Percentiles rank a stretch among this genome's conserved stretches.
These are phyloP conservation scores for Spodoptera litura DNA, from an alignment of 1,140 invertebrate genomes.

Conservation along the genomic window DNA sequence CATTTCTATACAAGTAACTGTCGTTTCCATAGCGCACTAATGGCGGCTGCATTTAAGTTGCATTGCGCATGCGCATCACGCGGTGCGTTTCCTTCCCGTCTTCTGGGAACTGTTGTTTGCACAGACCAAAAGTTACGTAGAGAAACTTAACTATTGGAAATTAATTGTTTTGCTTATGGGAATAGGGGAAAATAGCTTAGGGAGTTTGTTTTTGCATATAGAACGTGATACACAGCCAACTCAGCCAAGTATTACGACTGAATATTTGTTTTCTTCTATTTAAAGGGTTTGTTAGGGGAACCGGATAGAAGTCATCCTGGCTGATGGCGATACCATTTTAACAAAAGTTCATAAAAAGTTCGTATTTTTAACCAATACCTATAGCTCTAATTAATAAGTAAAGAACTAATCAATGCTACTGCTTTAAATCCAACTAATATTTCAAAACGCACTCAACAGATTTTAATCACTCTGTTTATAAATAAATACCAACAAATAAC, in stretches of 20 bases:
- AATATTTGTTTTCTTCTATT: background rate
- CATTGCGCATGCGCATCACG: conserved; percentile 63
- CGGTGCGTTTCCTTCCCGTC: conserved; percentile 70
- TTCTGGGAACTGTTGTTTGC: conserved; percentile 55
- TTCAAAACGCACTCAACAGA: background rate
- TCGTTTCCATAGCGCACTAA: conserved; percentile 24
- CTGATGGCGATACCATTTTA: too few species aligned
- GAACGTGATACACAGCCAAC: background rate
- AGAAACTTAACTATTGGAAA: conserved; percentile 31
- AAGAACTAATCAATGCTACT: too few species aligned
- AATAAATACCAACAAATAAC: background rate
- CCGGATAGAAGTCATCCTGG: too few species aligned
- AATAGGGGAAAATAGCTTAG: background rate
- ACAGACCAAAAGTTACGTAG: conserved; percentile 1
- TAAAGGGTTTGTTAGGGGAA: too few species aligned
- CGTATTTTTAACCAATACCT: too few species aligned
- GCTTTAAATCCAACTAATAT: background rate
- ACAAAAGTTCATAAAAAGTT: too few species aligned
- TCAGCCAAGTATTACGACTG: too few species aligned
- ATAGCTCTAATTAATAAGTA: too few species aligned
- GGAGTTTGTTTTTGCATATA: background rate
- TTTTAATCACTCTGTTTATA: background rate
- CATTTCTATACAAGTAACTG: conserved; percentile 38
- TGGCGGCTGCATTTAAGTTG: conserved; percentile 46
- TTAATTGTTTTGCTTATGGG: background rate